Evolutionary conservation across 1,140 invertebrate genomes (phyloP).

Genomic region (Oreohelix idahoensis): DNA sequence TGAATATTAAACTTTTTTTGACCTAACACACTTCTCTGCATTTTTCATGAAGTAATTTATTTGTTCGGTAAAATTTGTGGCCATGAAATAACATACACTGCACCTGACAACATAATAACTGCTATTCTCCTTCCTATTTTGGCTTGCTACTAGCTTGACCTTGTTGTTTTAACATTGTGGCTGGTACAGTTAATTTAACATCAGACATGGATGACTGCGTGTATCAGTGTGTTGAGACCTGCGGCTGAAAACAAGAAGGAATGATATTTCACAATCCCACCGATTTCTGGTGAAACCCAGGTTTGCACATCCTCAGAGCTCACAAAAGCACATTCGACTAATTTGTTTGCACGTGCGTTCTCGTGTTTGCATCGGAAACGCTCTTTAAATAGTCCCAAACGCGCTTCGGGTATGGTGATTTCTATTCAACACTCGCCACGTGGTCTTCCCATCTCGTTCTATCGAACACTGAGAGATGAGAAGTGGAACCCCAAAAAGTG

Average conservation of each 20-base stretch:
- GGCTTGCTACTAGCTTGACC: no score
- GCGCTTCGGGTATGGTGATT: background rate
- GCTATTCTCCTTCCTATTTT: no score
- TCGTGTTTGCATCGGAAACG: conserved; percentile 8
- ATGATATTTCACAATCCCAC: background rate
- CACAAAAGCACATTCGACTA: conserved; percentile 9
- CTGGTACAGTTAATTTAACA: no score
- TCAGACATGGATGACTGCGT: no score
- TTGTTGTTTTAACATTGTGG: no score
- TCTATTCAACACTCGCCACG: background rate
- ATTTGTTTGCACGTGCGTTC: conserved; percentile 5
- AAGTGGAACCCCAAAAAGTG: no score
- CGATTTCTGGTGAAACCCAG: background rate
- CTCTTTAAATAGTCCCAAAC: conserved; percentile 4
- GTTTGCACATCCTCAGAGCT: background rate
- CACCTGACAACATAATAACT: no score
- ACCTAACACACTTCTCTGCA: no score
- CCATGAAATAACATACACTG: no score
- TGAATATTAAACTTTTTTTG: no score
- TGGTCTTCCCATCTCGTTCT: background rate
- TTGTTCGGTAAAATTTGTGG: no score
- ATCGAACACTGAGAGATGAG: background rate
- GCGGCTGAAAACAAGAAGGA: background rate
- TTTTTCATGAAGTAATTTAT: no score
- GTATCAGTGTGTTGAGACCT: background rate